Conservation (phyloP, 2,797 vertebrate species). For the Girardinus metallicus region DNA sequence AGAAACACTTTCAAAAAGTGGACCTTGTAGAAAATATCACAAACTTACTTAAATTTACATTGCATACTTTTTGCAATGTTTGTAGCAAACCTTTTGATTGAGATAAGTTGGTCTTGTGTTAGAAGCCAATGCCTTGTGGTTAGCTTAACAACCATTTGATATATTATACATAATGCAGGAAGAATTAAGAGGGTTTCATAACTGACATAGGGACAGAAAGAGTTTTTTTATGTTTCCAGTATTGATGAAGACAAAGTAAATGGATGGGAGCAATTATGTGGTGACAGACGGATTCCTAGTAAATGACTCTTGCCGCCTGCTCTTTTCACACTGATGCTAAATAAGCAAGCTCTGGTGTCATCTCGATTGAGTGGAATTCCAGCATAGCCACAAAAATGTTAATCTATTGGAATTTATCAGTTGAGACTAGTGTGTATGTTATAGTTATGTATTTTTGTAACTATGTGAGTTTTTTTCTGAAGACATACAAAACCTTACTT, state of each 20-base stretch:
- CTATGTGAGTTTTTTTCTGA: too few species aligned
- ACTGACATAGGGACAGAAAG: conserved; percentile 7
- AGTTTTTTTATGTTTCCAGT: conserved; percentile 8
- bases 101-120: conserved; percentile 27
- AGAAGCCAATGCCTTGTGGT: conserved; percentile 18
- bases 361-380: conserved; percentile 34
- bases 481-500: too few species aligned
- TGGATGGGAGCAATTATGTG: conserved; percentile 21
- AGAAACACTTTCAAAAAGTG: neutral
- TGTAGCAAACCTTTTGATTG: neutral
- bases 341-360: conserved; percentile 34
- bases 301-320: conserved; percentile 57
- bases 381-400: conserved; percentile 55
- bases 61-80: neutral
- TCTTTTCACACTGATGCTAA: conserved; percentile 47
- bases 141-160: neutral
- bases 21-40: neutral
- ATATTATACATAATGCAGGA: conserved; percentile 30
- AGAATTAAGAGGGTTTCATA: conserved; percentile 33
- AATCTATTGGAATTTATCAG: conserved; percentile 42
- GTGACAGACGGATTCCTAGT: conserved; percentile 35
- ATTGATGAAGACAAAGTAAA: conserved; percentile 13
- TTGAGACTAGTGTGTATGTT: conserved; percentile 25
- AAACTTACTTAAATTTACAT: neutral
- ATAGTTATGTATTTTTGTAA: conserved; percentile 32